phyloP scores from a whole-genome alignment of 2,888 invertebrate species.

The Salticus scenicus region DNA sequence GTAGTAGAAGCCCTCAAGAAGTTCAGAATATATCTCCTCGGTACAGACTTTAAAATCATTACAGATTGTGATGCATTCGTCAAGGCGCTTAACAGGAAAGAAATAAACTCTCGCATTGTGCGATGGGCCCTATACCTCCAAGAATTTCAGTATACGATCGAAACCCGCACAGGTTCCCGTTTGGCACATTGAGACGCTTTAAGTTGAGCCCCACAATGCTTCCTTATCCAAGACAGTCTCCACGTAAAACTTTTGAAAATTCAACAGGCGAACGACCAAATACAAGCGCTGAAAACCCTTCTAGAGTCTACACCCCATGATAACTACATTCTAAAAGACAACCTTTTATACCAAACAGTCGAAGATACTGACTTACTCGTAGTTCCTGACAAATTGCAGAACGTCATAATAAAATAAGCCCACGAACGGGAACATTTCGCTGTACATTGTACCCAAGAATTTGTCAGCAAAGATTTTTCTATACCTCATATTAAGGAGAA shows the following conservation, averaged over 20 bases:
- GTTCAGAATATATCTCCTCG: conserved; percentile 26
- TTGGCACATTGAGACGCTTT: background rate
- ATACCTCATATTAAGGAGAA: too few relatives aligned
- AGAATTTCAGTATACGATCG: background rate
- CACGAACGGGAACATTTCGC: conserved; percentile 7
- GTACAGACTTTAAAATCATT: conserved; percentile 4
- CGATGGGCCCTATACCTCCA: background rate
- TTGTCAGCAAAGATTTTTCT: too few relatives aligned
- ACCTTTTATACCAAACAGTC: background rate
- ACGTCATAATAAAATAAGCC: background rate
- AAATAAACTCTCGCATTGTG: too few relatives aligned
- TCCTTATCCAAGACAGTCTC: background rate
- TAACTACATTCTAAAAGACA: background rate
- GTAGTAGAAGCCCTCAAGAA: background rate
- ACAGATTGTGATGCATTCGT: conserved; percentile 24
- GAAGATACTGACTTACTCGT: too few relatives aligned
- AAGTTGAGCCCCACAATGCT: background rate
- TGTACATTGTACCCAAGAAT: background rate
- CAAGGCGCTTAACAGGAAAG: background rate
- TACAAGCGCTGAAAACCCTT: too few relatives aligned
- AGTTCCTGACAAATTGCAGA: too few relatives aligned
- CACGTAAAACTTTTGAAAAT: too few relatives aligned
- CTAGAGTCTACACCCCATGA: too few relatives aligned
- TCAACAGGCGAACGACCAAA: too few relatives aligned
- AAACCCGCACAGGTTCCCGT: background rate